phyloP scores from a whole-genome alignment of 2,113 vertebrate genomes.

The Heterocephalus glaber region DNA sequence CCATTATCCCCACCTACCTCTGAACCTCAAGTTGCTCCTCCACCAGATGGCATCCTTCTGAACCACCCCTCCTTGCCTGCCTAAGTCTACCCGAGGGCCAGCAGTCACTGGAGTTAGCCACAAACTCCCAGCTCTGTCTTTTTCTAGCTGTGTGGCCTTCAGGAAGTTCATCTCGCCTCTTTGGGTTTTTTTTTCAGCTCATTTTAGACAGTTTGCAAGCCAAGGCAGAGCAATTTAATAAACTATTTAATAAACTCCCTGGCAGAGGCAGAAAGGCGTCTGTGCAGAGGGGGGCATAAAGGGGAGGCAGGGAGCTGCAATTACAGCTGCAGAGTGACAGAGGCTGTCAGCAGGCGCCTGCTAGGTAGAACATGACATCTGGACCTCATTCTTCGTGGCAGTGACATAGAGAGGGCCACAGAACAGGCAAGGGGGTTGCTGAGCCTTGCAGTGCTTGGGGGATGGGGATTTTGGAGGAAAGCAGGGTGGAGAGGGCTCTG shows the following conservation, averaged over 20 bases:
- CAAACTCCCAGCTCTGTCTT: not conserved
- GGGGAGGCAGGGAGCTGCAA: not conserved
- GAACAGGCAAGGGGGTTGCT: not conserved
- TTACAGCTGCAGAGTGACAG: not conserved
- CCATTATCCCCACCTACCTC: not conserved
- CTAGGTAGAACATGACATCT: slow-evolving; percentile 33
- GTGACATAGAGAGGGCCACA: not conserved
- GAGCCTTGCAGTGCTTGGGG: not conserved
- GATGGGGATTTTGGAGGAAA: not conserved
- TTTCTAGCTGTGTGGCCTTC: not conserved
- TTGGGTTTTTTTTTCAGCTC: slow-evolving; percentile 32
- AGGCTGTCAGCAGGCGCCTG: slow-evolving; percentile 55
- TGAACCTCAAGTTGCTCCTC: not conserved
- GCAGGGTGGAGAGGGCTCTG: not conserved
- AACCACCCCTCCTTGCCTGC: not conserved
- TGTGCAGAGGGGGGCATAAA: not conserved
- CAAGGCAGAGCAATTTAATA: slow-evolving; percentile 69
- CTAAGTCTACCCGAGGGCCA: not conserved
- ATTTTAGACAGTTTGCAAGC: slow-evolving; percentile 60
- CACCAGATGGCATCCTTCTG: not conserved
- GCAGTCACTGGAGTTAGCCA: not conserved
- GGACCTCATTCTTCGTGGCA: not conserved
- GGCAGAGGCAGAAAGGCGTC: slow-evolving; percentile 54
- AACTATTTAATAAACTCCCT: slow-evolving; percentile 72
- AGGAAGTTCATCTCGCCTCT: slow-evolving; percentile 3